Percentiles rank a stretch among this genome's conserved stretches.
These are phyloP conservation scores for Maccullochella peelii DNA, from an alignment of 2,113 vertebrate species.

Conservation along the genomic window DNA sequence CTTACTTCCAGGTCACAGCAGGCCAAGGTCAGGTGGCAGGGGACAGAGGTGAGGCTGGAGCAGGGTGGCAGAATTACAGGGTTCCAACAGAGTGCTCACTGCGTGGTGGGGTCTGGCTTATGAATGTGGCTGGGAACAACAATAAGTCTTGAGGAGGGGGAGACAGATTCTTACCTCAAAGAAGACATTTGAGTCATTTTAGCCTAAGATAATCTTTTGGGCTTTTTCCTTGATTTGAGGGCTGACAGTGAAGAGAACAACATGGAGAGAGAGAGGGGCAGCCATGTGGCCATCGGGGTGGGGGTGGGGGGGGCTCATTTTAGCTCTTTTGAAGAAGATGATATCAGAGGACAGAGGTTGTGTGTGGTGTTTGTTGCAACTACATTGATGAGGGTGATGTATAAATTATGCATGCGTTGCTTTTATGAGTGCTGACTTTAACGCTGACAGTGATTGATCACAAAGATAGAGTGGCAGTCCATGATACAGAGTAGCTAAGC, in stretches of 20 bases:
- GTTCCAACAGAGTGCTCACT: no score
- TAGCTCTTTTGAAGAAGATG: not conserved
- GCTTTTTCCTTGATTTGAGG: no score
- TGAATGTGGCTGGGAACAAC: no score
- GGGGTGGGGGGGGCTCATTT: not conserved
- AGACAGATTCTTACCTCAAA: no score
- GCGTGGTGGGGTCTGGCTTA: no score
- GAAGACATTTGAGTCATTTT: not conserved
- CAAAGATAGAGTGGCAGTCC: conserved; percentile 1
- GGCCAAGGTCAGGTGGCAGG: no score
- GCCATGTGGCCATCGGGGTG: not conserved
- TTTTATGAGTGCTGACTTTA: not conserved
- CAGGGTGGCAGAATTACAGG: no score
- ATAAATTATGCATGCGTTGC: conserved; percentile 16
- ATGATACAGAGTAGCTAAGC: not conserved
- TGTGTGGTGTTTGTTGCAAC: not conserved
- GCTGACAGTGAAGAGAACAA: no score
- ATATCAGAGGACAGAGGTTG: not conserved
- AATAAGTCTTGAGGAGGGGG: no score
- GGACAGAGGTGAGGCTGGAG: no score
- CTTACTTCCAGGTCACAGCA: no score
- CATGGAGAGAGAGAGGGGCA: not conserved
- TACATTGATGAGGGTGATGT: not conserved
- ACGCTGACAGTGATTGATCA: conserved; percentile 21
- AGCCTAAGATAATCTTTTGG: no score